A percentile compares a stretch with the other conserved stretches of the same genome.
phyloP scores from a whole-genome alignment of 2,797 vertebrate species.

The Mycteria americana region DNA sequence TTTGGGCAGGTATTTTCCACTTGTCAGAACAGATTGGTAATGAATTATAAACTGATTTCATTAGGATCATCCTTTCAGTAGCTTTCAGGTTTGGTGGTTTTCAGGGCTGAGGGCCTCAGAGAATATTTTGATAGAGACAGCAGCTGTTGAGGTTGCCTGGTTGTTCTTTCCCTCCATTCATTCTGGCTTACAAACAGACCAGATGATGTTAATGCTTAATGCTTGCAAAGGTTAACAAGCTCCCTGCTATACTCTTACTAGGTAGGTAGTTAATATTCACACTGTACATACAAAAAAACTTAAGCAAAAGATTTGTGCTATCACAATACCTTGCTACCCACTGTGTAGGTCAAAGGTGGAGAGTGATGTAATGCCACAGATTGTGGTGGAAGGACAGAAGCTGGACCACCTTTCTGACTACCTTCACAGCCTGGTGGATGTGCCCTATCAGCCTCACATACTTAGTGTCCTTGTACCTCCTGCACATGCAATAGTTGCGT shows the following conservation, averaged over 20 bases:
- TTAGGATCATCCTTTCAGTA: neutral
- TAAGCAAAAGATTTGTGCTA: neutral
- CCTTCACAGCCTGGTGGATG: neutral
- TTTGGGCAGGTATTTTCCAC: neutral
- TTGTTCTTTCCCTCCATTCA: neutral
- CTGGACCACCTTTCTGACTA: neutral
- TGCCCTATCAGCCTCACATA: neutral
- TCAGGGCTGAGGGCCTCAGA: neutral
- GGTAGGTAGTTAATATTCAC: neutral
- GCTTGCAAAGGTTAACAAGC: neutral
- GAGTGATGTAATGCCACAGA: neutral
- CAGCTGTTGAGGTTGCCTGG: neutral
- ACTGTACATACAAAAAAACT: neutral
- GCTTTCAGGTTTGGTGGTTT: neutral
- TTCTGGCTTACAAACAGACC: neutral
- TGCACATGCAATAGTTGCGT: neutral
- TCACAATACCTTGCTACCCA: neutral
- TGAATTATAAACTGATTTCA: neutral
- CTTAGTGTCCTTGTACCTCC: neutral
- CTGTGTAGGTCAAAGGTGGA: neutral
- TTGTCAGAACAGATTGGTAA: constrained; percentile 3
- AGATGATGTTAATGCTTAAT: neutral
- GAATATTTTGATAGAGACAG: neutral
- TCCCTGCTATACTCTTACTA: neutral
- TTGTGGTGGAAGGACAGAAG: neutral